These are phyloP conservation scores for Artemia sinica DNA, from an alignment of 2,888 invertebrate species.

Conservation along the genomic window DNA sequence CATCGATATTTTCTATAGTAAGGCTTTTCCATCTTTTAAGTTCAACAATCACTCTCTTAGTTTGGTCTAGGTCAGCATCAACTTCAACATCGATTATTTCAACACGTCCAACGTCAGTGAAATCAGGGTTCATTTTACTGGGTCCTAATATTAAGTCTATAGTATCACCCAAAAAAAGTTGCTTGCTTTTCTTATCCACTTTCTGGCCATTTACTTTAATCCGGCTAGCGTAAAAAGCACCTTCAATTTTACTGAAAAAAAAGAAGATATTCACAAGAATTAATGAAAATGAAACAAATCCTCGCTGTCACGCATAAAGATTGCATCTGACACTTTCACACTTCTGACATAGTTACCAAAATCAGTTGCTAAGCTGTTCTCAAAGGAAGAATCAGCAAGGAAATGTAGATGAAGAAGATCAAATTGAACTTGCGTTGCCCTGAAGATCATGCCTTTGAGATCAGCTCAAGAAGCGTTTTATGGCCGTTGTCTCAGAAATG, in stretches of 20 bases:
- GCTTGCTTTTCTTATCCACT: slow-evolving; percentile 51
- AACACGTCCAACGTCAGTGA: slow-evolving; percentile 49
- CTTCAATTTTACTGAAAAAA: slow-evolving; percentile 53
- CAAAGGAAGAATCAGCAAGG: no score
- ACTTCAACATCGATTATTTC: slow-evolving; percentile 37
- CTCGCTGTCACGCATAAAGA: no score
- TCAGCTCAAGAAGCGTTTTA: no score
- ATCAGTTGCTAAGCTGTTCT: no score
- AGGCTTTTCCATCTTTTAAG: background rate
- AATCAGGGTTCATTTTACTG: slow-evolving; percentile 47
- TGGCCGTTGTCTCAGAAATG: no score
- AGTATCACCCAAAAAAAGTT: slow-evolving; percentile 52
- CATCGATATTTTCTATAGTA: background rate
- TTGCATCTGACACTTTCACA: no score
- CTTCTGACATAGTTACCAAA: no score
- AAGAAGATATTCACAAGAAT: background rate
- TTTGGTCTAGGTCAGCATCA: slow-evolving; percentile 38
- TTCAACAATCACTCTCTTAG: slow-evolving; percentile 28
- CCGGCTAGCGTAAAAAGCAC: slow-evolving; percentile 58
- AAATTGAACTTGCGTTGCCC: no score
- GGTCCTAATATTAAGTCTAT: slow-evolving; percentile 54
- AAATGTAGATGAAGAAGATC: no score
- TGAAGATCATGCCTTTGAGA: no score
- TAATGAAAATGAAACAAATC: no score
- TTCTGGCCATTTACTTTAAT: slow-evolving; percentile 60